Base-by-base conservation (phyloP, 1,140 invertebrate genomes). In the Neoseiulus cucumeris region DNA sequence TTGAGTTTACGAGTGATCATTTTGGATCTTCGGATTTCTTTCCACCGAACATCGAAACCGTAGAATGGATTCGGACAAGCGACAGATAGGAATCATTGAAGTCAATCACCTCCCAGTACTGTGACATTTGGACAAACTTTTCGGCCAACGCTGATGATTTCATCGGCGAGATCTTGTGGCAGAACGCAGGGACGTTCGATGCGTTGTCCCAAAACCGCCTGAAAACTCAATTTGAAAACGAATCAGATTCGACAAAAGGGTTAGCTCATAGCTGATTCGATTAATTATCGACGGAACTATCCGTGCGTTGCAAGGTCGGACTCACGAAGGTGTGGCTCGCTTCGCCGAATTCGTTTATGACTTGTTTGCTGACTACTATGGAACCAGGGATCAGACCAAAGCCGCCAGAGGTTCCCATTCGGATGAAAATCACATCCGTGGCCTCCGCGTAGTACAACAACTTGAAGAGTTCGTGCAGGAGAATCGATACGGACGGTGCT, bases 401-500 rank as follows among this genome's bases (percentile, higher is more conserved):
- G 33, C 91, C 91, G 17, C 91, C 91, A 70, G 87, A 89, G 0
- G 91, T 95, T 55, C 91, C 91, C 70, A 95, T 85, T 65, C 91
- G 81, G 74, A 97, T 86, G 79, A 96, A 92, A 22, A 87, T 79
- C 0, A 92, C 89, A 74, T 93, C 87, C 45, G 81, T 83, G 51
- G 86, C 87, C 71, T 81, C 84, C 42, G 92, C 89, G 74, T 94
- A 87, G 73, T 91, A 87, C 82, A 95, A 85, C 67, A 96, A 77
- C 75, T 96, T 96, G 72, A 94, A 87, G 17, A 93, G 78, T 77
- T 96, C 92, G 73, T 94, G 89, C 7, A 96, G 80, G 7, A 95
- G 79, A 68, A 95, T 93, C 6, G 87, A 87, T 20, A 94, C 80
- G 0, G 91, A 95, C 39, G 91, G 87, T 64, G 89, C 86, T 14